Evolutionary conservation across 2,797 vertebrate genomes (phyloP), one percentile per base, ranked within the genome.

Genomic region (Knipowitschia caucasica): DNA sequence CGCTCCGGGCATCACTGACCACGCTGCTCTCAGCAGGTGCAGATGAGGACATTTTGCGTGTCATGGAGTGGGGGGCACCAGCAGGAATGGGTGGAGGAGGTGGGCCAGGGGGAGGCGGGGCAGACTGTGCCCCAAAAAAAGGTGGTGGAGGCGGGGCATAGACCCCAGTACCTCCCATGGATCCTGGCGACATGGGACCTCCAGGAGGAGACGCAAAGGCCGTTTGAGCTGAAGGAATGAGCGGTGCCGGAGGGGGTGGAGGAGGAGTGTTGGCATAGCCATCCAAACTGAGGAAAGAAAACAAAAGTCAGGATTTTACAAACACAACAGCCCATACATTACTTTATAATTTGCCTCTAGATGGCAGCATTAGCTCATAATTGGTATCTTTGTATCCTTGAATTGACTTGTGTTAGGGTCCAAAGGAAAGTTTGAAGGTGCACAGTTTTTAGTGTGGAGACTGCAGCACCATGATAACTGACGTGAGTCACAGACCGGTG

Each of bases 141-240:
- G 92, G 86, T 67, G 90, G 89, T n/a, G 91, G 84, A 44, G 92
- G 86, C 2, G 87, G 78, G 38, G 87, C 53, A 1, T 94, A 95
- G 0, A 88, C 61, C 20, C 86, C 73, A 2, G 75, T 67, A n/a
- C 54, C 55, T 0, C 78, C 72, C 77, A 92, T 85, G 9, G 88
- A 64, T n/a, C 89, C 88, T 0, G 90, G 84, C 36, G 90, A 80
- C 53, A 87, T 61, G 0, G 86, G 91, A 55, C 94, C 91, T 81
- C 95, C 93, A 10, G 95, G 92, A 20, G 95, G 93, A 50, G 89
- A 93, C 67, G 95, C 94, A 46, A 99, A 99, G 38, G 94, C 95
- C 12, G 95, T 98, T 69, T 94, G 94, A 62, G 94, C 93, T 38
- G 96, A 98, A 57, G 94, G 96, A 69, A 98, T 98, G 82, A 93